Percentiles rank a stretch among this genome's conserved stretches.
phyloP scores from a whole-genome alignment of 1,140 invertebrate species.

The Rhagoletis zephyria region DNA sequence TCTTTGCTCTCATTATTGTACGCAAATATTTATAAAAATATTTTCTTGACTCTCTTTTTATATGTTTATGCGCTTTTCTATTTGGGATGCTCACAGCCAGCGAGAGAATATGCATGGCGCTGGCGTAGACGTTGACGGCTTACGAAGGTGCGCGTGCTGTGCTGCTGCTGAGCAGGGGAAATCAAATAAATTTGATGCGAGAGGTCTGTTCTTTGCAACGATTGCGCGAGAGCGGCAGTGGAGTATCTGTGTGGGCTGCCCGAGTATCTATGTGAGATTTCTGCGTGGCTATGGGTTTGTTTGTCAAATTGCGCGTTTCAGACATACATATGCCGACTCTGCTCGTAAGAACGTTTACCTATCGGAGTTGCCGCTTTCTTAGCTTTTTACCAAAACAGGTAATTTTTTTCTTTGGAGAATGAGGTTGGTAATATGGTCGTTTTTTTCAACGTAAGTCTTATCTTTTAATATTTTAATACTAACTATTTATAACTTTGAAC shows the following conservation, averaged over 20 bases:
- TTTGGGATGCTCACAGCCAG: slow-evolving; percentile 36
- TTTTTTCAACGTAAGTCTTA: too few species aligned
- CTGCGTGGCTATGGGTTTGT: not conserved
- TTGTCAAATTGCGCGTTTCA: too few species aligned
- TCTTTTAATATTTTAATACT: too few species aligned
- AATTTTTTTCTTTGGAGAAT: too few species aligned
- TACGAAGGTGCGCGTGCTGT: not conserved
- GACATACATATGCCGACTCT: not conserved
- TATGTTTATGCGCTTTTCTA: not conserved
- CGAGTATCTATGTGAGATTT: slow-evolving; percentile 54
- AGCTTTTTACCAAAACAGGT: too few species aligned
- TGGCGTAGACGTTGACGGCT: not conserved
- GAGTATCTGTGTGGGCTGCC: slow-evolving; percentile 47
- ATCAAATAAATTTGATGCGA: not conserved
- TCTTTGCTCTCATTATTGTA: slow-evolving; percentile 18
- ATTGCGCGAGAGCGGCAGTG: not conserved
- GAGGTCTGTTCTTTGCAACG: not conserved
- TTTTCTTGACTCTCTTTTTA: not conserved
- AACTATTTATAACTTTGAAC: too few species aligned
- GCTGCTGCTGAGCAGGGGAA: slow-evolving; percentile 36
- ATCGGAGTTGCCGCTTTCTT: too few species aligned
- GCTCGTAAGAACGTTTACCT: not conserved
- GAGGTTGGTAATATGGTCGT: too few species aligned
- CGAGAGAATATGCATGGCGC: not conserved
- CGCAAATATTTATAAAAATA: not conserved